These are phyloP conservation scores for Euzetes globulus DNA, from an alignment of 2,888 invertebrate species.

Conservation along the genomic window DNA sequence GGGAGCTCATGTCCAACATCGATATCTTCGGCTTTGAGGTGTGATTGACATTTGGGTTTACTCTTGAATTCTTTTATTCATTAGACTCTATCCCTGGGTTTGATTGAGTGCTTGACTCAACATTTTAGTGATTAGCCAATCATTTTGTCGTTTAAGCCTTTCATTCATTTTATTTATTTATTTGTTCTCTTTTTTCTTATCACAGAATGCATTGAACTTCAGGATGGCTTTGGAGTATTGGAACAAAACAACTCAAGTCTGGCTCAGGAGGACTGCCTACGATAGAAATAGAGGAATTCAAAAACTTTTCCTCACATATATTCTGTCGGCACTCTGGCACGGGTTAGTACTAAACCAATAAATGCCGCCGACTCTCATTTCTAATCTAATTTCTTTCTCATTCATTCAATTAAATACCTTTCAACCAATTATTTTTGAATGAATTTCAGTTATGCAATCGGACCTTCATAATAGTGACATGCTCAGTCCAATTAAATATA, in stretches of 20 bases:
- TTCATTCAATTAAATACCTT: too few relatives aligned
- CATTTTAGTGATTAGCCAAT: neutral
- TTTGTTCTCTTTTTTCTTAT: neutral
- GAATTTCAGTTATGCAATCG: too few relatives aligned
- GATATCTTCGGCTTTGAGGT: conserved; percentile 82
- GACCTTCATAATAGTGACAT: too few relatives aligned
- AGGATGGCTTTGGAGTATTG: conserved; percentile 79
- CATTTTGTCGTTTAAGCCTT: too few relatives aligned
- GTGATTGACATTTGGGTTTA: conserved; percentile 33
- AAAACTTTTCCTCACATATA: conserved; percentile 71
- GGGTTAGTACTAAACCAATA: neutral
- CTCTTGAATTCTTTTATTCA: neutral
- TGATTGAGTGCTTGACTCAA: neutral
- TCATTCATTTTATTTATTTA: neutral
- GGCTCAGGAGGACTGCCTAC: conserved; percentile 86
- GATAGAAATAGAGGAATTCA: conserved; percentile 65
- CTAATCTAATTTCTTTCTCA: too few relatives aligned
- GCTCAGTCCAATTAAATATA: too few relatives aligned
- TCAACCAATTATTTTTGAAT: neutral
- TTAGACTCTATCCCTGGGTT: neutral
- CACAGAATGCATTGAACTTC: conserved; percentile 70
- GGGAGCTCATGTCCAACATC: conserved; percentile 90
- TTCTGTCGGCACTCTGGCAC: conserved; percentile 91
- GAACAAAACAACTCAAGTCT: conserved; percentile 90
- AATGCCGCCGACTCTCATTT: too few relatives aligned